Percentiles rank a stretch among this genome's conserved stretches.
Evolutionary conservation across 2,113 vertebrate genomes (phyloP).

Genomic region (Apodemus speciosus): DNA sequence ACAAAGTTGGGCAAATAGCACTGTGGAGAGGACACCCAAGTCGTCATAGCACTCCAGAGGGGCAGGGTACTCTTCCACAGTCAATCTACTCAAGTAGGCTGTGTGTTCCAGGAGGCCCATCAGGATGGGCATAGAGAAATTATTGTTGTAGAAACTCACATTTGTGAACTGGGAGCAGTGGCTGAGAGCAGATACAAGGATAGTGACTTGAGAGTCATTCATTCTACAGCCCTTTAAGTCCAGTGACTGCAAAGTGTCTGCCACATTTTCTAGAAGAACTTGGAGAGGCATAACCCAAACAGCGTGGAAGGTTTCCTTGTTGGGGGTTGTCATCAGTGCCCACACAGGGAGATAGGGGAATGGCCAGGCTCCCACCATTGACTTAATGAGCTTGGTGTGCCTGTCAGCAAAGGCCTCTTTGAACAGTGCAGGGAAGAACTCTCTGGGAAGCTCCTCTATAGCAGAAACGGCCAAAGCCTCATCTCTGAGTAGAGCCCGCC

Average conservation of each 20-base stretch:
- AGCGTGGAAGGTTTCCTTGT: background rate
- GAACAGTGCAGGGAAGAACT: background rate
- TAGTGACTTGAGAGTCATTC: background rate
- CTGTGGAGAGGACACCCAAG: no score
- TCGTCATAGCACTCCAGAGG: no score
- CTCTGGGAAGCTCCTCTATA: fast-evolving
- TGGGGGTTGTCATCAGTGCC: background rate
- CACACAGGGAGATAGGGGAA: background rate
- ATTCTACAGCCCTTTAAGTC: background rate
- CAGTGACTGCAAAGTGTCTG: background rate
- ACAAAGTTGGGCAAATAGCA: no score
- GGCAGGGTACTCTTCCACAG: no score
- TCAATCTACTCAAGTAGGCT: background rate
- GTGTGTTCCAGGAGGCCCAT: no score
- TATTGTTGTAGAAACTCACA: background rate
- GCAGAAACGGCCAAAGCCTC: background rate
- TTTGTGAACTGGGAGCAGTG: background rate
- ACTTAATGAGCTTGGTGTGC: background rate
- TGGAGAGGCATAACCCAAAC: no score
- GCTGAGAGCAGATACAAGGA: background rate
- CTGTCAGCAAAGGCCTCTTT: background rate
- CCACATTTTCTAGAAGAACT: background rate
- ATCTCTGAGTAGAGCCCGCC: background rate
- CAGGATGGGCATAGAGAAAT: background rate
- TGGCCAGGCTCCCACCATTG: background rate